A percentile compares a stretch with the other conserved stretches of the same genome.
Evolutionary conservation across 2,113 vertebrate species (phyloP).

Genomic region (Vulpes ferrilata): DNA sequence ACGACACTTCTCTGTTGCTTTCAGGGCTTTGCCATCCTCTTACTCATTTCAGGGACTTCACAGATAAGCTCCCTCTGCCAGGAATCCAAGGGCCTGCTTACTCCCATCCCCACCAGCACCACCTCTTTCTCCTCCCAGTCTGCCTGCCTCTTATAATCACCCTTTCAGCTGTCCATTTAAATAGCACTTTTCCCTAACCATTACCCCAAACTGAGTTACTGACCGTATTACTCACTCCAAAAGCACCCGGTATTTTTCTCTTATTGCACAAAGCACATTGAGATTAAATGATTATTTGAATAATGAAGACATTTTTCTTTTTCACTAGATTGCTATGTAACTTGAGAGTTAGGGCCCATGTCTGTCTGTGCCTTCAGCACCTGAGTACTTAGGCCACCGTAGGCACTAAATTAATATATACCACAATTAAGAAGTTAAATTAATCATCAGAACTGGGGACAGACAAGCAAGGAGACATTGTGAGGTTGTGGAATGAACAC

Average conservation of each 20-base stretch:
- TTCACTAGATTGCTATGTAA: not conserved
- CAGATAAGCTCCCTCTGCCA: not conserved
- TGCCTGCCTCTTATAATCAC: not conserved
- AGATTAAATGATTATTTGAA: conserved; percentile 32
- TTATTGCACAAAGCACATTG: not conserved
- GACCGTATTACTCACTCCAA: conserved; percentile 1
- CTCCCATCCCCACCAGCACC: not conserved
- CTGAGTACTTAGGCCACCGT: not conserved
- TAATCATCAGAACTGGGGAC: not conserved
- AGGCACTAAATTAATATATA: not conserved
- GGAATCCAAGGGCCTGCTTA: not conserved
- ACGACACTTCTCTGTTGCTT: not conserved
- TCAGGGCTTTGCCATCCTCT: not conserved
- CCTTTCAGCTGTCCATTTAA: conserved; percentile 4
- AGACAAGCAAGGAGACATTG: not conserved
- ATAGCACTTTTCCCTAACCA: not conserved
- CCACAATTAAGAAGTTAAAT: conserved; percentile 5
- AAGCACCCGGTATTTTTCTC: conserved; percentile 32
- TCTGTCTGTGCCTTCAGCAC: not conserved
- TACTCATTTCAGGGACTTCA: not conserved
- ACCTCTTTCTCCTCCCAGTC: not conserved
- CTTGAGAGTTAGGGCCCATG: not conserved
- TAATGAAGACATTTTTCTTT: conserved; percentile 19
- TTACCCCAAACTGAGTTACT: not conserved
- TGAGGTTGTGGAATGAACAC: not conserved